Evolutionary conservation across 2,797 vertebrate genomes (phyloP).

Genomic region (Rhincodon typus): DNA sequence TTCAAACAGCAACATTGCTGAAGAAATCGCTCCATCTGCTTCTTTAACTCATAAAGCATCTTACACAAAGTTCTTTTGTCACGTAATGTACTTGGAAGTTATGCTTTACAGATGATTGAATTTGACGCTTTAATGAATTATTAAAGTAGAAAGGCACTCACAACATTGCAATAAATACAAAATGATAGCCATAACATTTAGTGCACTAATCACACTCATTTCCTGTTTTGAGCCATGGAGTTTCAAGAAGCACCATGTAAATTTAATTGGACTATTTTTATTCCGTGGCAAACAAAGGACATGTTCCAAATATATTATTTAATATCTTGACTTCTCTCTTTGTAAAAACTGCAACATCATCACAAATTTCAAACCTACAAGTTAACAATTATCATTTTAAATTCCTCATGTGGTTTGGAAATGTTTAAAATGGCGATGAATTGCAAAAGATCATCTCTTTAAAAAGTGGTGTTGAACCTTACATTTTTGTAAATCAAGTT

Average conservation of each 20-base stretch:
- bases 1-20: not conserved
- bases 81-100: not conserved
- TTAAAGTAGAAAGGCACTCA: conserved; percentile 8
- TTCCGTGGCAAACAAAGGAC: not conserved
- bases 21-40: conserved; percentile 10
- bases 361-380: not conserved
- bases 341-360: not conserved
- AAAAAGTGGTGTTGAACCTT: not conserved
- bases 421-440: not conserved
- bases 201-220: conserved; percentile 4
- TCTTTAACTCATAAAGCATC: not conserved
- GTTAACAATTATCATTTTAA: not conserved
- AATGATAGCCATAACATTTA: conserved; percentile 20
- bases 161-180: not conserved
- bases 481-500: not conserved
- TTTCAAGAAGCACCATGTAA: conserved; percentile 3
- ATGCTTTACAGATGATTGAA: conserved; percentile 20
- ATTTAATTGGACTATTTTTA: conserved; percentile 9
- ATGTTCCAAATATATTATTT: not conserved
- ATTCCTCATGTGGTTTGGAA: not conserved
- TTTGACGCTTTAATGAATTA: conserved; percentile 22
- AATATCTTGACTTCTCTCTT: not conserved
- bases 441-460: not conserved
- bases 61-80: not conserved
- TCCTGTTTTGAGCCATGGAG: not conserved